Evolutionary conservation across 1,140 invertebrate species (phyloP).

Genomic region (Drosophila truncata): DNA sequence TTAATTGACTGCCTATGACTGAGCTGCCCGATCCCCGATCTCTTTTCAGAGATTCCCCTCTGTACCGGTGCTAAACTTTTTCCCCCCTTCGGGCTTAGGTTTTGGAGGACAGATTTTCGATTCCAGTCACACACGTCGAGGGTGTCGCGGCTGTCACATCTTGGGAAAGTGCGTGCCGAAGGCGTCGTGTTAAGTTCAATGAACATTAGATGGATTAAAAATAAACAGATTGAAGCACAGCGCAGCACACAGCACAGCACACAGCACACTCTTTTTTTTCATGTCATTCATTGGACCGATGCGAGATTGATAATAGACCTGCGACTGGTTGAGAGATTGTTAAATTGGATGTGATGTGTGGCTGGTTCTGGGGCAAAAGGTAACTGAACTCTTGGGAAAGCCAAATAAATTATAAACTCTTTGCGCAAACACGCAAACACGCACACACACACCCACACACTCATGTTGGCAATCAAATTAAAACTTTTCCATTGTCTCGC

Average conservation of each 20-base stretch:
- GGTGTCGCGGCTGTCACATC: constrained; percentile 37
- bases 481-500: constrained; percentile 47
- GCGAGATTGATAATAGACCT: constrained; percentile 30
- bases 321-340: constrained; percentile 6
- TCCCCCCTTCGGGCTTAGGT: constrained; percentile 14
- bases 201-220: constrained; percentile 77
- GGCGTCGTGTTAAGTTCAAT: constrained; percentile 70
- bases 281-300: constrained; percentile 56
- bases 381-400: constrained; percentile 12
- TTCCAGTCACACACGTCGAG: constrained; percentile 71
- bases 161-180: constrained; percentile 53
- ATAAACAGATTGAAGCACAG: constrained; percentile 48
- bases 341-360: constrained; percentile 21
- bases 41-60: neutral
- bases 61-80: constrained; percentile 25
- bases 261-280: constrained; percentile 42
- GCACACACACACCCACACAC: neutral
- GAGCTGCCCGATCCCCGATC: constrained; percentile 6
- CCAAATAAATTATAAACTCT: constrained; percentile 40
- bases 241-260: neutral
- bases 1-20: constrained; percentile 73
- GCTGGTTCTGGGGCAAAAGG: constrained; percentile 4
- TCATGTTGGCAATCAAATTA: constrained; percentile 34
- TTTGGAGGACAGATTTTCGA: constrained; percentile 53
- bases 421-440: neutral